phyloP scores from a whole-genome alignment of 1,140 invertebrate genomes.

The Brachionus asplanchnoidis region DNA sequence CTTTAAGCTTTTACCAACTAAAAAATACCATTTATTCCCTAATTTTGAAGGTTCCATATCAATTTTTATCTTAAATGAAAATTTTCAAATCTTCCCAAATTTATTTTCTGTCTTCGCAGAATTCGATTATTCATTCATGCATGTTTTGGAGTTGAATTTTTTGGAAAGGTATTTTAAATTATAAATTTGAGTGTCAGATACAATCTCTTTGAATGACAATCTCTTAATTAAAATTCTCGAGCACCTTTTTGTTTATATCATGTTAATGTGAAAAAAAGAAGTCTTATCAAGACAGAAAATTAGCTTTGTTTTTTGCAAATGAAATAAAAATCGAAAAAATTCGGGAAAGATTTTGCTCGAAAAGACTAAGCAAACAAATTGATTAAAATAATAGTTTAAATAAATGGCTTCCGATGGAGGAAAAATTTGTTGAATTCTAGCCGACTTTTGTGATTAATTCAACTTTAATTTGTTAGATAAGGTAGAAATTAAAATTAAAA shows the following conservation, averaged over 20 bases:
- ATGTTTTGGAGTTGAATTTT: neutral
- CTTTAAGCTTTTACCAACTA: neutral
- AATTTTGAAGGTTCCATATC: neutral
- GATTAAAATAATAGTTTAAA: too few relatives aligned
- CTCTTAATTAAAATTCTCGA: neutral
- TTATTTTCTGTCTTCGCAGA: too few relatives aligned
- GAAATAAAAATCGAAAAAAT: too few relatives aligned
- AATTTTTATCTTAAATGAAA: neutral
- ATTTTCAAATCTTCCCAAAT: too few relatives aligned
- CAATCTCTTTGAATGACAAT: neutral
- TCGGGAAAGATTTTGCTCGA: neutral
- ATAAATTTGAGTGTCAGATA: neutral
- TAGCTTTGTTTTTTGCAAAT: neutral
- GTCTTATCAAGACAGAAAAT: neutral
- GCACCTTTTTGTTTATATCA: neutral
- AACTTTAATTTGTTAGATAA: too few relatives aligned
- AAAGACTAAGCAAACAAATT: neutral
- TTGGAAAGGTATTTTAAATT: neutral
- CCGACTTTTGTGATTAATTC: too few relatives aligned
- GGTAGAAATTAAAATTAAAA: too few relatives aligned
- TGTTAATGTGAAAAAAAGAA: neutral
- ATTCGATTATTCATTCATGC: neutral
- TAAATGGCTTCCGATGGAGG: too few relatives aligned
- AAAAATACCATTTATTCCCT: neutral
- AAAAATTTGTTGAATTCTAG: too few relatives aligned